phyloP scores from a whole-genome alignment of 2,888 invertebrate species.

The Heteromyza rotundicornis region DNA sequence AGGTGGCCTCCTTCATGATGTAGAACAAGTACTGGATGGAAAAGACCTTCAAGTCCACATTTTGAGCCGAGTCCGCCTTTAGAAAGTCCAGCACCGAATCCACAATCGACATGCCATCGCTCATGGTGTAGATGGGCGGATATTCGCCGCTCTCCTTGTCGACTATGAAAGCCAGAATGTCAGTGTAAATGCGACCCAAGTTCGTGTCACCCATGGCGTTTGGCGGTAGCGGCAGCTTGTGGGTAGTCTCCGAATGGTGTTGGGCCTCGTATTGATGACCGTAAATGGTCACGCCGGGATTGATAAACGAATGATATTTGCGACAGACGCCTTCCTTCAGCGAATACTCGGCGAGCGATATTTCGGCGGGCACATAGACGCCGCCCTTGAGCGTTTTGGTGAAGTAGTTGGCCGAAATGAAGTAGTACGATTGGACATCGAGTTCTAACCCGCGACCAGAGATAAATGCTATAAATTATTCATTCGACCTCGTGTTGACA shows the following conservation, averaged over 20 bases:
- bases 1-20: slow-evolving; percentile 49
- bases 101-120: slow-evolving; percentile 49
- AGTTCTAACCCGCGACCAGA: no score
- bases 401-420: slow-evolving; percentile 57
- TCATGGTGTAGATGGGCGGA: slow-evolving; percentile 63
- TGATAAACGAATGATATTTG: slow-evolving; percentile 58
- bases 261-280: slow-evolving; percentile 63
- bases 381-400: slow-evolving; percentile 40
- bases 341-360: slow-evolving; percentile 64
- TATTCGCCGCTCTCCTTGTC: slow-evolving; percentile 33
- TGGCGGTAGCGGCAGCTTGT: slow-evolving; percentile 62
- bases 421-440: slow-evolving; percentile 44
- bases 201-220: slow-evolving; percentile 54
- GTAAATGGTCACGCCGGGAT: slow-evolving; percentile 58
- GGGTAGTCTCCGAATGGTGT: slow-evolving; percentile 61
- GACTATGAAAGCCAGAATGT: slow-evolving; percentile 60
- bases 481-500: no score
- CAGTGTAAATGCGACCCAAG: slow-evolving; percentile 56
- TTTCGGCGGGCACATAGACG: slow-evolving; percentile 65
- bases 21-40: slow-evolving; percentile 54
- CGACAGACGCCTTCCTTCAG: slow-evolving; percentile 62
- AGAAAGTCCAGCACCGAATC: slow-evolving; percentile 52
- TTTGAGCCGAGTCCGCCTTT: slow-evolving; percentile 40
- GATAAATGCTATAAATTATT: no score
- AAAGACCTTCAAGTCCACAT: slow-evolving; percentile 39